Evolutionary conservation across 1,140 invertebrate genomes (phyloP).

Genomic region (Psix sp.): DNA sequence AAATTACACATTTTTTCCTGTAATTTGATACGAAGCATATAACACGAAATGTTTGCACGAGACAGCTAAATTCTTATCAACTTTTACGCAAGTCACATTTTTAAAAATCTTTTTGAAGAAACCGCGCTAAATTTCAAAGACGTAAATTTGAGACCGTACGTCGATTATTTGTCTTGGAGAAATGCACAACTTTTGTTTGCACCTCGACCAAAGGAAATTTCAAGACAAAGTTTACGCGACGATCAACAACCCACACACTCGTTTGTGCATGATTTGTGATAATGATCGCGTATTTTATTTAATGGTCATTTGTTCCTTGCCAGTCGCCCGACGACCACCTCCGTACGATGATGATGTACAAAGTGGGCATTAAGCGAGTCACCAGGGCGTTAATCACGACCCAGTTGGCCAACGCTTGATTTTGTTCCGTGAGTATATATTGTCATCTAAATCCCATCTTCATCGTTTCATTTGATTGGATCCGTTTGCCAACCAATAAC

Average conservation of each 20-base stretch:
- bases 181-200: slow-evolving; percentile 19
- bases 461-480: slow-evolving; percentile 30
- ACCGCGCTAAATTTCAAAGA: too few relatives aligned
- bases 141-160: too few relatives aligned
- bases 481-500: slow-evolving; percentile 22
- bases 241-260: slow-evolving; percentile 40
- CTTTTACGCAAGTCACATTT: too few relatives aligned
- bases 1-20: too few relatives aligned
- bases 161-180: too few relatives aligned
- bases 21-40: too few relatives aligned
- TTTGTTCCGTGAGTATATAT: slow-evolving; percentile 26
- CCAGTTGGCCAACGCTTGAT: slow-evolving; percentile 45
- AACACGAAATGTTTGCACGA: too few relatives aligned
- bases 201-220: slow-evolving; percentile 13
- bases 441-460: slow-evolving; percentile 28
- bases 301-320: slow-evolving; percentile 63
- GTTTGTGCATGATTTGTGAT: slow-evolving; percentile 64
- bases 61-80: too few relatives aligned
- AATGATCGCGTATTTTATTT: slow-evolving; percentile 67
- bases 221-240: slow-evolving; percentile 21
- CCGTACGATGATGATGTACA: slow-evolving; percentile 65
- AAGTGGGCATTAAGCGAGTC: slow-evolving; percentile 65
- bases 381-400: slow-evolving; percentile 64
- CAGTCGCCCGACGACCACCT: slow-evolving; percentile 52
- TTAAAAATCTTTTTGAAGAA: too few relatives aligned